Evolutionary conservation across 2,113 vertebrate species (phyloP).

Genomic region (Coptodon bakossiorum): DNA sequence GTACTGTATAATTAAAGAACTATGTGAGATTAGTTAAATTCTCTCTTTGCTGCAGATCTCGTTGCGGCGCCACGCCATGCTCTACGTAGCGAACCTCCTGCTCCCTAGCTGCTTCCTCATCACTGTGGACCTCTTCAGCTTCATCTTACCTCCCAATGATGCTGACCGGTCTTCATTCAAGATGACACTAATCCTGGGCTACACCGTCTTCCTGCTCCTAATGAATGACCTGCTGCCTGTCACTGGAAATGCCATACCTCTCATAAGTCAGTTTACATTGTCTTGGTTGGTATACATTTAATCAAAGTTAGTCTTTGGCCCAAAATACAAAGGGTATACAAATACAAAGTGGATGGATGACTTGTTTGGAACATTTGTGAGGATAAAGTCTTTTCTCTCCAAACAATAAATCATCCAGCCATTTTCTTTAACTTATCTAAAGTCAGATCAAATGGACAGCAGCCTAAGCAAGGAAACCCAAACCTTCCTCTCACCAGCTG

Average conservation of each 20-base stretch:
- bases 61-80: slow-evolving; percentile 27
- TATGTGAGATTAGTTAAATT: neutral
- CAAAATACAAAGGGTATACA: neutral
- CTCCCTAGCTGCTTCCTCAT: slow-evolving; percentile 73
- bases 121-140: slow-evolving; percentile 73
- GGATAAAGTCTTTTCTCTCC: neutral
- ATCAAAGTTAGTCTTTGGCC: neutral
- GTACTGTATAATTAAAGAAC: neutral
- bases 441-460: neutral
- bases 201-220: slow-evolving; percentile 75
- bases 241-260: slow-evolving; percentile 60
- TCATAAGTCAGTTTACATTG: slow-evolving; percentile 55
- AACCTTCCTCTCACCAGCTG: neutral
- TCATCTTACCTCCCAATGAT: slow-evolving; percentile 66
- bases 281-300: neutral
- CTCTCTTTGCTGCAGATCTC: neutral
- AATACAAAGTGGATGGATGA: neutral
- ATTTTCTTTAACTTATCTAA: neutral
- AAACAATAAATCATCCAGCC: neutral
- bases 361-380: neutral
- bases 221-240: slow-evolving; percentile 73
- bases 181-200: slow-evolving; percentile 78
- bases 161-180: slow-evolving; percentile 69
- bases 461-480: neutral
- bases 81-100: slow-evolving; percentile 74